A percentile compares a stretch with the other conserved stretches of the same genome.
Evolutionary conservation across 2,888 invertebrate genomes (phyloP).

Genomic region (Zele albiditarsus): DNA sequence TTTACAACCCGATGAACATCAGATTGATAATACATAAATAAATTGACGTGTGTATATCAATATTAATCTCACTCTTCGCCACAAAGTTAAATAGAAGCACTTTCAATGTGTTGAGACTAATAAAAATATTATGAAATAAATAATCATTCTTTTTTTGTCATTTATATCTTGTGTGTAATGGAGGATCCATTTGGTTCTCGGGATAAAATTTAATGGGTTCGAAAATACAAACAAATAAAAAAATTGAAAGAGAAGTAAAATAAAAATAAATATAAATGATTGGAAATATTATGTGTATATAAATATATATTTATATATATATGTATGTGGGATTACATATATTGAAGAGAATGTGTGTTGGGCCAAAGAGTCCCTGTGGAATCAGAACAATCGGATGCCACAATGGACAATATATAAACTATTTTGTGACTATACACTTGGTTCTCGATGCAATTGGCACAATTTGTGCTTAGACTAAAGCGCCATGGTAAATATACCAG

Average conservation of each 20-base stretch:
- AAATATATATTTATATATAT: background rate
- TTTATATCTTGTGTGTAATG: background rate
- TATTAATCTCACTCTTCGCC: background rate
- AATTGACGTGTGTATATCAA: background rate
- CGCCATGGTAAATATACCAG: constrained; percentile 19
- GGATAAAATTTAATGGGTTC: background rate
- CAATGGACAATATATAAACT: constrained; percentile 53
- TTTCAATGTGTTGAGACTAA: background rate
- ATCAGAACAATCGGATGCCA: constrained; percentile 39
- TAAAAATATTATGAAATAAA: background rate
- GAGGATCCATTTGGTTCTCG: background rate
- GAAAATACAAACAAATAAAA: background rate
- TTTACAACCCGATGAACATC: background rate
- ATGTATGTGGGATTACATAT: background rate
- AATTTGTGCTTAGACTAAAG: constrained; percentile 26
- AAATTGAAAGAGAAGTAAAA: background rate
- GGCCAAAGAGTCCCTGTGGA: constrained; percentile 27
- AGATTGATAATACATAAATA: constrained; percentile 7
- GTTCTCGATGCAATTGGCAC: constrained; percentile 51
- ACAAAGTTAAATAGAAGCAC: no score
- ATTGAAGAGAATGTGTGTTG: constrained; percentile 15
- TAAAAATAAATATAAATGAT: background rate
- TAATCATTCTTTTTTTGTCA: background rate
- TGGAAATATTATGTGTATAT: background rate
- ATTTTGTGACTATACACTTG: constrained; percentile 36